Percentiles rank a stretch among this genome's conserved stretches.
Conservation (phyloP, 2,797 vertebrate species). For the Pyrocephalus nanus region DNA sequence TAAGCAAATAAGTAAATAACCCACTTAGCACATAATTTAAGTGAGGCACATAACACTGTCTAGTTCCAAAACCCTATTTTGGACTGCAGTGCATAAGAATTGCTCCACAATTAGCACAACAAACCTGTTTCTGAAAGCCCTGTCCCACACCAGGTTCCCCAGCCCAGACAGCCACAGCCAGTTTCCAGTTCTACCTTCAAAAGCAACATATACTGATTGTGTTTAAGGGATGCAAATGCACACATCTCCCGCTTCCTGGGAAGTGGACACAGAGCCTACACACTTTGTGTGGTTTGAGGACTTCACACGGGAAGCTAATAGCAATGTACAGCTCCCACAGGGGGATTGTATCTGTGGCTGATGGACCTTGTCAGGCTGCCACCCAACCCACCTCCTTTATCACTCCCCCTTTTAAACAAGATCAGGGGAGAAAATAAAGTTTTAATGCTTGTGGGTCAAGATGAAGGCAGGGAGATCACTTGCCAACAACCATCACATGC, state of each 20-base stretch:
- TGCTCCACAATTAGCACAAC: background rate
- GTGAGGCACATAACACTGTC: background rate
- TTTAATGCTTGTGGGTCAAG: background rate
- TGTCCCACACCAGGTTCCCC: rapidly evolving
- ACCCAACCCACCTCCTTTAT: background rate
- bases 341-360: rapidly evolving
- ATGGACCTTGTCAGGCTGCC: background rate
- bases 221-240: background rate
- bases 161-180: background rate
- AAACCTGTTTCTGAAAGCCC: background rate
- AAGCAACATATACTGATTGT: rapidly evolving
- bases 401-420: background rate
- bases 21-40: background rate
- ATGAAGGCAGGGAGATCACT: background rate
- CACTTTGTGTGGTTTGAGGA: too few species aligned
- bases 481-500: background rate
- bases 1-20: background rate
- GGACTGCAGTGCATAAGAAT: background rate
- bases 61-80: background rate
- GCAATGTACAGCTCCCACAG: background rate
- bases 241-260: background rate
- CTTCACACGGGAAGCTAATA: background rate
- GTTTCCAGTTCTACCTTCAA: background rate
- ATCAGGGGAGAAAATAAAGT: background rate
- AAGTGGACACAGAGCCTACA: background rate